Evolutionary conservation across 2,797 vertebrate genomes (phyloP).

Genomic region (Mycteria americana): DNA sequence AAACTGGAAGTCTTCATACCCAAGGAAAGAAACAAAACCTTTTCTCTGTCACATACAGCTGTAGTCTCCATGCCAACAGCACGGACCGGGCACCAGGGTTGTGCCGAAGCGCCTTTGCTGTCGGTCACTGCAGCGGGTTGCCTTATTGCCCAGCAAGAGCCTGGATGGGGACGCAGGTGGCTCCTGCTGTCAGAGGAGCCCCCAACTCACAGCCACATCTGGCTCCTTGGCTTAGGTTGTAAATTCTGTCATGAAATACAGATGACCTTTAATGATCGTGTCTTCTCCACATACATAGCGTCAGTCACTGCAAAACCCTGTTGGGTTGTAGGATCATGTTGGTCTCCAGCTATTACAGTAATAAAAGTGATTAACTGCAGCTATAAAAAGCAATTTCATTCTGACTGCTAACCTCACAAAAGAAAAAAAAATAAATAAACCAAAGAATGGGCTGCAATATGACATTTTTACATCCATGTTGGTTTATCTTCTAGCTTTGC

Average conservation of each 20-base stretch:
- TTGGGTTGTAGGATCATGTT: not conserved
- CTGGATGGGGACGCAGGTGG: not conserved
- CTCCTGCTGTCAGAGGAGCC: not conserved
- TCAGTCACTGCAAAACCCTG: not conserved
- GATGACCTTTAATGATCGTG: not conserved
- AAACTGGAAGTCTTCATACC: not conserved
- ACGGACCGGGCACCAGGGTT: fast-evolving
- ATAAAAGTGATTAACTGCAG: conserved; percentile 23
- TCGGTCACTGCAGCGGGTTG: not conserved
- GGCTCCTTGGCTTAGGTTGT: not conserved
- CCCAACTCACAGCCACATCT: not conserved
- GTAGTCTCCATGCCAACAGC: not conserved
- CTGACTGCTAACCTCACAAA: conserved; percentile 19
- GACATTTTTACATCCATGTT: not conserved
- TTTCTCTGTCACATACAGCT: not conserved
- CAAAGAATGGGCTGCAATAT: not conserved
- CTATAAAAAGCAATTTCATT: conserved; percentile 46
- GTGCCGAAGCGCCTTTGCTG: not conserved
- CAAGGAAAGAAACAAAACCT: not conserved
- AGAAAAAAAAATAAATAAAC: not conserved
- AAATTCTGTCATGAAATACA: not conserved
- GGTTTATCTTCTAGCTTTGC: not conserved
- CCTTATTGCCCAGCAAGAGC: not conserved
- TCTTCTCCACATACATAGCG: not conserved
- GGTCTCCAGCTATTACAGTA: not conserved